Base-by-base conservation (phyloP, 2,113 vertebrate species). In the Prolemur simus region DNA sequence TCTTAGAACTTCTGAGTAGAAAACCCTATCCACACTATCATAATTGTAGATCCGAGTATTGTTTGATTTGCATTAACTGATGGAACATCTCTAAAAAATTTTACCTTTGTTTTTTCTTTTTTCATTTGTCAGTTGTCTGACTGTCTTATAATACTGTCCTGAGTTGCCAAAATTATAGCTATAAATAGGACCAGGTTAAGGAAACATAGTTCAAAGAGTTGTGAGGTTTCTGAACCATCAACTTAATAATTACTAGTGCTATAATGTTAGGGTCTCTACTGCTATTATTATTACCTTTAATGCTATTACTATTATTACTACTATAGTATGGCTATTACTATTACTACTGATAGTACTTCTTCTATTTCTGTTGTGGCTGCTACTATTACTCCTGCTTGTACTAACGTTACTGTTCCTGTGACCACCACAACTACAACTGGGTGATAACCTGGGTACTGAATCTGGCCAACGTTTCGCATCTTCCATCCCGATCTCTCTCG, bases 361-460 rank as follows among this genome's bases (percentile, higher is more conserved):
- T 1, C 6, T 5, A 20, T 21, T 37, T 2, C 15, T 63, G 2
- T 39, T 42, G 15, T 54, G 39, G 58, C 18, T 56, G 34, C 6
- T 34, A 17, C 23, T 10, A 11, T 18, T 2, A 7, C 10, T 2
- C 7, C 14, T 11, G 5, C 5, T 11, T 12, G 11, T 11, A 3
- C 45, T 18, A 1, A 14, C 3, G 0, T 21, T 6, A 8, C 27
- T 9, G 1, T 9, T 42, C 11, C 15, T 42, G 4, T 25, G 37
- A 11, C 37, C 1, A 3, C 23, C 13, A 9, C 54, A 29, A 1
- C 21, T 39, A 1, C 13, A 27, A 6, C n/a, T 74, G 11, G 7
- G 9, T 14, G 10, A 23, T 14, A 54, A 37, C 4, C 66, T 49
- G 15, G 25, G 15, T 42, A 4, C 0, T 12, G 39, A 17, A 17